Conservation (phyloP, 2,888 invertebrate species). For the Melangyna quadrimaculata region DNA sequence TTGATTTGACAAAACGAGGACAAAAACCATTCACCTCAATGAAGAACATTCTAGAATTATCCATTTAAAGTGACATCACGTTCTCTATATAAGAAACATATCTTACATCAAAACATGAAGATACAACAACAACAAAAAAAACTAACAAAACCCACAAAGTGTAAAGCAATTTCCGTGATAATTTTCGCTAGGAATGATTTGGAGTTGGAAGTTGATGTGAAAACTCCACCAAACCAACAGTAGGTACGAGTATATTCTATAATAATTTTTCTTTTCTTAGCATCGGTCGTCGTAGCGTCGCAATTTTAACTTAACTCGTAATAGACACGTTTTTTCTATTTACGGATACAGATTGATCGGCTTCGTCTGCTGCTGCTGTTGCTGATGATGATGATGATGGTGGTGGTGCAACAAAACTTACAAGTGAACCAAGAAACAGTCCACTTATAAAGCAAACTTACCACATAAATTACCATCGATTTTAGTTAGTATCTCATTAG, state of each 20-base stretch:
- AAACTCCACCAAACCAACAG: background rate
- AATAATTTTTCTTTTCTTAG: background rate
- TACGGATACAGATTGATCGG: slow-evolving; percentile 59
- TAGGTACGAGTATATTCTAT: background rate
- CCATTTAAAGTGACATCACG: slow-evolving; percentile 2
- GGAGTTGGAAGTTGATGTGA: slow-evolving; percentile 3
- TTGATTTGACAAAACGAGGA: background rate
- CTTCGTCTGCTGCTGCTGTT: background rate
- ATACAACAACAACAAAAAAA: background rate
- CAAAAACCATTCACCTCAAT: background rate
- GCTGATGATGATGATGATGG: background rate
- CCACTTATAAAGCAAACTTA: slow-evolving; percentile 52
- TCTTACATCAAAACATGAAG: background rate
- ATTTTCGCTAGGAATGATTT: slow-evolving; percentile 18
- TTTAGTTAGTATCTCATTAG: slow-evolving; percentile 67
- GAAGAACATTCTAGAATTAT: background rate
- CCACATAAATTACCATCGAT: slow-evolving; percentile 69
- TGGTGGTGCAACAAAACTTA: background rate
- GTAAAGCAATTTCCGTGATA: slow-evolving; percentile 31
- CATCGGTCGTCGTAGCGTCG: background rate
- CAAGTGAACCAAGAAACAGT: slow-evolving; percentile 12
- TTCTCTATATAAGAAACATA: background rate
- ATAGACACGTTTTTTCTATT: slow-evolving; percentile 61
- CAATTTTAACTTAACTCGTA: slow-evolving; percentile 20
- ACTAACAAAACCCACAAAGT: background rate